Evolutionary conservation across 2,888 invertebrate genomes (phyloP), one percentile per base, ranked within the genome.

Genomic region (Agriopis marginaria): DNA sequence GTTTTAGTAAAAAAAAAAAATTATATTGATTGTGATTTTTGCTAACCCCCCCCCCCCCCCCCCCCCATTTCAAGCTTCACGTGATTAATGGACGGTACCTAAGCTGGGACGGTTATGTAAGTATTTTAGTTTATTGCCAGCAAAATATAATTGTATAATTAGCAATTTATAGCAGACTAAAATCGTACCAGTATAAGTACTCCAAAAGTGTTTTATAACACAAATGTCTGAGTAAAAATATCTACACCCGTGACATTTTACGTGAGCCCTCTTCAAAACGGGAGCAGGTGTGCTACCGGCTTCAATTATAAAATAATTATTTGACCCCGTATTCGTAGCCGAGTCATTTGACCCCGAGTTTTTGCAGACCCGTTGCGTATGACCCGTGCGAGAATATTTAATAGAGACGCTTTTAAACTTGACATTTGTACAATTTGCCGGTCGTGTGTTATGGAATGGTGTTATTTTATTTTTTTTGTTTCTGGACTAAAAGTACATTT

Each of bases 301-400:
- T 76, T 77, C 79, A 79, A 80, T 83, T 82, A 79, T 76, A 67
- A 79, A 81, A 80, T 81, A 77, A 79, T 79, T 82, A 78, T 75
- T 70, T 72, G 75, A 78, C 75, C 74, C 70, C 61, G 71, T 72
- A 71, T 77, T 78, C 72, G 70, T 70, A 47, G 11, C 54, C 54
- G 59, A 60, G 64, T 69, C 39, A 56, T 68, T 64, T 65, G 68
- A 66, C 65, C 62, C 61, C 54, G 51, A 53, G 54, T 64, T 58
- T 66, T 54, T 66, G 60, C 53, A 53, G 53, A 61, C 59, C 47
- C 59, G n/a, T 58, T 49, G 32, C 55, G 65, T 54, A 54, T 63
- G 70, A 63, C 59, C 70, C 66, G 14, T 40, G 40, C 58, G 47
- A 39, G 63, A 70, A 66, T 70, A 66, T 49, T 54, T 70, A 63